Conservation (phyloP, 1,140 invertebrate genomes). For the Scaptodrosophila lebanonensis region DNA sequence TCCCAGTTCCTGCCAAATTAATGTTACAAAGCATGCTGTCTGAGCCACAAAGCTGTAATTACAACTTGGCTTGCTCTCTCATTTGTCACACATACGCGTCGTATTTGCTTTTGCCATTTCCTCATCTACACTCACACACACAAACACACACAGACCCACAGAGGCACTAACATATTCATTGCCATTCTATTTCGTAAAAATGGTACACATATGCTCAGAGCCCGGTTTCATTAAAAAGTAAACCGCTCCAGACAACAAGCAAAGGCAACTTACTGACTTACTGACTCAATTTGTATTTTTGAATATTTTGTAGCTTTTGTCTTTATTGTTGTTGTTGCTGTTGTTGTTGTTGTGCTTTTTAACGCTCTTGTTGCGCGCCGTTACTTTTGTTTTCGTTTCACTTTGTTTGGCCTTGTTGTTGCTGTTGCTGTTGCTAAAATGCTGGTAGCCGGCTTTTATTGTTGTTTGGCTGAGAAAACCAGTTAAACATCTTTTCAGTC, state of each 20-base stretch:
- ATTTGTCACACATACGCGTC: too few species aligned
- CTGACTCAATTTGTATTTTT: constrained; percentile 65
- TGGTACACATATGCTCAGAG: too few species aligned
- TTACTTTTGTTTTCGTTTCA: constrained; percentile 58
- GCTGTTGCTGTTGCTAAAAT: constrained; percentile 7
- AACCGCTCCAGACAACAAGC: too few species aligned
- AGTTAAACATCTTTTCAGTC: constrained; percentile 54
- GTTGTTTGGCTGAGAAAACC: constrained; percentile 51
- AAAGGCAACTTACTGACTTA: constrained; percentile 39
- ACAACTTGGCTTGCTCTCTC: too few species aligned
- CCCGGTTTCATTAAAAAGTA: too few species aligned
- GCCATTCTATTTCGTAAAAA: too few species aligned
- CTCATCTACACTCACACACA: not conserved
- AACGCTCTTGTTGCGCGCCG: constrained; percentile 55
- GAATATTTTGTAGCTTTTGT: constrained; percentile 36
- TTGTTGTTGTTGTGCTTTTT: constrained; percentile 36
- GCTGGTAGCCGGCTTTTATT: not conserved
- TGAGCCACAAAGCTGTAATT: too few species aligned
- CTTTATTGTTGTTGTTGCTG: constrained; percentile 15
- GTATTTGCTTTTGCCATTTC: constrained; percentile 23
- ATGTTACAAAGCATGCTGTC: too few species aligned
- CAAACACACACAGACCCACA: constrained; percentile 12
- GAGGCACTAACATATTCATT: too few species aligned
- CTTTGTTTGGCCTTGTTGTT: constrained; percentile 23
- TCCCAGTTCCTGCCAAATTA: too few species aligned